A percentile compares a stretch with the other conserved stretches of the same genome.
Evolutionary conservation across 2,113 vertebrate species (phyloP).

Genomic region (Nibea albiflora): DNA sequence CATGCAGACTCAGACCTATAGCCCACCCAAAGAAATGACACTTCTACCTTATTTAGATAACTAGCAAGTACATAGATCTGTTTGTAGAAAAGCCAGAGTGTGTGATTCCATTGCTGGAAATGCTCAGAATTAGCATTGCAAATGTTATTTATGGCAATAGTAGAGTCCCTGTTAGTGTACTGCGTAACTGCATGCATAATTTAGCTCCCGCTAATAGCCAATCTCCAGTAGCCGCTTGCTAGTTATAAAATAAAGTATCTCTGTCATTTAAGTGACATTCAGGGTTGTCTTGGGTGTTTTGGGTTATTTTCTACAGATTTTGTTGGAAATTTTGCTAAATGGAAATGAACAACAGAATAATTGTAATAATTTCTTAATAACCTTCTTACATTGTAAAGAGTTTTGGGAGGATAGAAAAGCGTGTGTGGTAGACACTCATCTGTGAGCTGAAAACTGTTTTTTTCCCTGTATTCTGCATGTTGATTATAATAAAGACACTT

Average conservation of each 20-base stretch:
- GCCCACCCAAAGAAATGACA: conserved; percentile 74
- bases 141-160: conserved; percentile 71
- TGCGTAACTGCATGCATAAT: conserved; percentile 79
- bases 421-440: conserved; percentile 80
- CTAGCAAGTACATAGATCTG: conserved; percentile 73
- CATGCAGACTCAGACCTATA: conserved; percentile 87
- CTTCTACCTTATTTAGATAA: conserved; percentile 81
- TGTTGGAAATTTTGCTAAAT: conserved; percentile 97
- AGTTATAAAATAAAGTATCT: conserved; percentile 82
- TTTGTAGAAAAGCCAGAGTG: conserved; percentile 45
- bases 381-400: conserved; percentile 89
- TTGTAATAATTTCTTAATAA: conserved; percentile 95
- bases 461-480: conserved; percentile 81
- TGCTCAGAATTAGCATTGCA: conserved; percentile 81
- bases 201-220: conserved; percentile 64
- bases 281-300: conserved; percentile 81
- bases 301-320: conserved; percentile 92
- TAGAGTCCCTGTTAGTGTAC: conserved; percentile 63
- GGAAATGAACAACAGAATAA: conserved; percentile 72
- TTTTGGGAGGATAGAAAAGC: conserved; percentile 85
- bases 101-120: conserved; percentile 42
- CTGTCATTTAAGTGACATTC: conserved; percentile 78
- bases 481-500: conserved; percentile 78
- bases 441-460: conserved; percentile 84
- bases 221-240: conserved; percentile 73